Base-by-base conservation (phyloP, 37 sponge, comb jelly and placozoan genomes). In the Beroe forskalii region DNA sequence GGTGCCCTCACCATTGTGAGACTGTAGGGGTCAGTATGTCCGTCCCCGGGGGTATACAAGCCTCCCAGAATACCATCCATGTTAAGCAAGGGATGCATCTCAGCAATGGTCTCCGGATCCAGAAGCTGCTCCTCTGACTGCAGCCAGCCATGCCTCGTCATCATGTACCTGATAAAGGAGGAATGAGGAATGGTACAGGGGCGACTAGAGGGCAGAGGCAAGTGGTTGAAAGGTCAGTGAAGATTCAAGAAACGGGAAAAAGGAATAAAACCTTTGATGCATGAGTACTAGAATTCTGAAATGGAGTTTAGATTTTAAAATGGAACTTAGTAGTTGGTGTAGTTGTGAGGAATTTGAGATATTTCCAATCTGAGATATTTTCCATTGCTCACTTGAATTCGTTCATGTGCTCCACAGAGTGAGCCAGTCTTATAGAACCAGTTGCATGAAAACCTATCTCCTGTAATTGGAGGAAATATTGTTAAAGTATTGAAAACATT, bases 1-100 rank as follows among this genome's bases (percentile, higher is more conserved):
- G n/a, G n/a, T n/a, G n/a, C n/a, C n/a, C 66, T 3, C 24, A 72
- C 92, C 66, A 60, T 41, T 8, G 92, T 91, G 9, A 91, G 62
- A 38, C 86, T 76, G 67, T 91, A 91, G 20, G 92, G 92, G 0
- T 91, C 92, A 35, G 75, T 90, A 60, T 91, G 90, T 6, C 92
- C 92, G 30, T 91, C 92, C 4, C 44, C 41, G 20, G 92, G 92
- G 38, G 22, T 91, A 43, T 90, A 91, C 0, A 91, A 31, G 23
- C 92, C 92, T 8, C 89, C 92, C 6, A 60, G 14, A 19, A 91
- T 62, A 37, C 89, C 89, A 3, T 91, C 92, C 40, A 90, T 90
- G 60, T 91, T 91, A 32, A 91, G 40, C 2, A 91, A 31, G n/a
- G 92, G 92, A 25, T 30, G 76, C 67, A 90, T 42, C 43, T 91